A percentile compares a stretch with the other conserved stretches of the same genome.
These are phyloP conservation scores for Diaphora mendica DNA, from an alignment of 2,888 invertebrate species.

Conservation along the genomic window DNA sequence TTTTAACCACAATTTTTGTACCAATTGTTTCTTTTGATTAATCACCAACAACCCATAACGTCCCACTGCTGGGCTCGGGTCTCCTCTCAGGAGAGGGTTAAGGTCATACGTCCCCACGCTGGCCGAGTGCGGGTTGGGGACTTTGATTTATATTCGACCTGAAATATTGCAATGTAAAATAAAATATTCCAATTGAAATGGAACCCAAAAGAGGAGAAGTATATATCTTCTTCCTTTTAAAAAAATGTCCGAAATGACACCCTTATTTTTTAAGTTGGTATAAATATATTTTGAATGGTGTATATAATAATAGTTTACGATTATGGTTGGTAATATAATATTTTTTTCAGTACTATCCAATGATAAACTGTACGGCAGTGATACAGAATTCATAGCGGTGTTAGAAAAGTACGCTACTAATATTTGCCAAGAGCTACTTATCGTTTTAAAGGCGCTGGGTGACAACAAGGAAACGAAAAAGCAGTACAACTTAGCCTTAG, in stretches of 20 bases:
- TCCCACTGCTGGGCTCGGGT: too few relatives aligned
- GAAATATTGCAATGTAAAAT: background rate
- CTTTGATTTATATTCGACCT: background rate
- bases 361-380: constrained; percentile 95
- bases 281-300: background rate
- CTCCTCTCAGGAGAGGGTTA: too few relatives aligned
- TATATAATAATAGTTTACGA: background rate
- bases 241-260: background rate
- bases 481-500: constrained; percentile 91
- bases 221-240: too few relatives aligned
- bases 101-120: too few relatives aligned
- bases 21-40: background rate
- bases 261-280: background rate
- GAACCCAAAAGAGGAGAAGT: too few relatives aligned
- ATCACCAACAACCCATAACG: too few relatives aligned
- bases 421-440: constrained; percentile 91
- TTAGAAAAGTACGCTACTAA: constrained; percentile 92
- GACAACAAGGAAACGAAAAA: constrained; percentile 88
- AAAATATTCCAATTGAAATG: too few relatives aligned
- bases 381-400: constrained; percentile 93
- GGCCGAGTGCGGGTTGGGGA: too few relatives aligned
- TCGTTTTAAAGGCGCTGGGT: constrained; percentile 90
- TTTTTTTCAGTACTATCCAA: constrained; percentile 93
- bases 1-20: background rate
- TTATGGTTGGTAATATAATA: background rate